Base-by-base conservation (phyloP, 2,113 vertebrate species). In the Panurus biarmicus region DNA sequence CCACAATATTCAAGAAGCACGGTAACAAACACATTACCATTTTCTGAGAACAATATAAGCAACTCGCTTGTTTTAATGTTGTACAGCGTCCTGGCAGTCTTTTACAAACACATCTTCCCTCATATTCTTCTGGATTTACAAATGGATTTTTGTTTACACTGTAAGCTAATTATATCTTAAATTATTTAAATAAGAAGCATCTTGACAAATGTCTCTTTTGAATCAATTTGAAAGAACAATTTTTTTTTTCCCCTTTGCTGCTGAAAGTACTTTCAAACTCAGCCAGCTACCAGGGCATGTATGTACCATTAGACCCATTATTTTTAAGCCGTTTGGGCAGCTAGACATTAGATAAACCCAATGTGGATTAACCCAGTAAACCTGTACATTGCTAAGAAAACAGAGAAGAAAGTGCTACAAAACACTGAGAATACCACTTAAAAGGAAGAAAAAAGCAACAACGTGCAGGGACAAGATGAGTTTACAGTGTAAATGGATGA, bases 381-480 rank as follows among this genome's bases (percentile, higher is more conserved):
- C 75, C 62, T 51, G 65, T 22, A 89, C 56, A 72, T 35, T 10
- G 75, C 74, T 80, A 96, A 92, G 81, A 96, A 96, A 96, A 94
- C 81, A 93, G 67, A 85, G 82, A 91, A 95, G 42, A 74, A 95
- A 96, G 84, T 84, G 72, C 90, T 86, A 67, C 2, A 53, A 70
- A 90, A 95, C 76, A 85, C 70, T 47, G 60, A 12, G 76, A 92
- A 75, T 57, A 51, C 79, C 76, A 82, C 78, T 96, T 93, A 79
- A 92, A 96, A 89, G 60, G 66, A 77, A 78, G 79, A 85, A 92
- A 96, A 96, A 96, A 91, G 91, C 72, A 96, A 89, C 78, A 93
- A 95, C 95, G 31, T 94, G 95, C 89, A 96, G 91, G 82, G 91
- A 77, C 95, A 96, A 75, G 95, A 95, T 87, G 50, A 89, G 86